Conservation (phyloP, 2,888 invertebrate species). For the Dascillus cervinus region DNA sequence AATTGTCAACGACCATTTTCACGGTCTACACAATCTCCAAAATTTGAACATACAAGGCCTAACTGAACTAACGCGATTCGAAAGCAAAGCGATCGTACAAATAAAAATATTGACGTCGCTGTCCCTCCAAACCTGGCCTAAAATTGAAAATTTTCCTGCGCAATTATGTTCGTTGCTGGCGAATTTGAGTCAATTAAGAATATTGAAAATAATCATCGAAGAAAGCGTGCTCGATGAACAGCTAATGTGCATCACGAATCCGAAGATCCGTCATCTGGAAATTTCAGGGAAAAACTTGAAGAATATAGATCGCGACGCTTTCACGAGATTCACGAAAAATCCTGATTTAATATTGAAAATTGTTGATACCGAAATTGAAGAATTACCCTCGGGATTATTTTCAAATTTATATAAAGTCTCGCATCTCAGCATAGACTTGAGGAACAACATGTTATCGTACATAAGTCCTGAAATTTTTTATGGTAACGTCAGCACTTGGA, state of each 20-base stretch:
- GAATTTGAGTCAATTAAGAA: conserved; percentile 64
- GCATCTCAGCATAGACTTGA: conserved; percentile 73
- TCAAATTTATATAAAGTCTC: conserved; percentile 69
- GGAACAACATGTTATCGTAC: conserved; percentile 70
- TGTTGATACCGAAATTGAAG: conserved; percentile 67
- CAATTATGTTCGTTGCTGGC: conserved; percentile 65
- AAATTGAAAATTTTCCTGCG: conserved; percentile 53
- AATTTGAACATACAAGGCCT: conserved; percentile 68
- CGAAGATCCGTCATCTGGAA: conserved; percentile 69
- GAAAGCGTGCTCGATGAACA: conserved; percentile 69
- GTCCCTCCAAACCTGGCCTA: conserved; percentile 66
- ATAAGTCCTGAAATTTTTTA: conserved; percentile 80
- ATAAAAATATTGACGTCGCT: conserved; percentile 64
- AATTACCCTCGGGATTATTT: conserved; percentile 73
- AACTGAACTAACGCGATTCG: conserved; percentile 63
- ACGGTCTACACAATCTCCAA: conserved; percentile 62
- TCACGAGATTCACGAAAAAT: conserved; percentile 63
- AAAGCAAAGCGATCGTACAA: conserved; percentile 66
- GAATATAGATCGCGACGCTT: conserved; percentile 68
- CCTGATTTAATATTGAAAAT: conserved; percentile 72
- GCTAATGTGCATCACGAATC: conserved; percentile 64
- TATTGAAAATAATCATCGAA: conserved; percentile 67
- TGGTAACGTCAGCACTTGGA: conserved; percentile 80
- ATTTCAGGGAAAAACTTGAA: conserved; percentile 70
- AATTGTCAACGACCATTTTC: conserved; percentile 63